Base-by-base conservation (phyloP, 1,140 invertebrate genomes). In the Muscidifurax raptorellus region DNA sequence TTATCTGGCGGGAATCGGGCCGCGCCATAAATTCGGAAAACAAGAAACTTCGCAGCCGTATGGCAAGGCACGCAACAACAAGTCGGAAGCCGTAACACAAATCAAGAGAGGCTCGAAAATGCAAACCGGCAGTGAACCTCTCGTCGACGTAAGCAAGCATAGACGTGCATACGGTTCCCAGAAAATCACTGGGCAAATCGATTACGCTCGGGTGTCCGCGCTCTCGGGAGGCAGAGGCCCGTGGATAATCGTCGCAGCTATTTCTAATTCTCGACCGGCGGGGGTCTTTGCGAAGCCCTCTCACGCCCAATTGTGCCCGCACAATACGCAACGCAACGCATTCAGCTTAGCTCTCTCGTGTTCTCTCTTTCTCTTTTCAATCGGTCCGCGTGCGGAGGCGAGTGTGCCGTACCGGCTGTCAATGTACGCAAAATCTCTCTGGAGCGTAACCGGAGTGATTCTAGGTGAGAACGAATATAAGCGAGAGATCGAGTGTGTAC, bases 291-390 rank as follows among this genome's bases (percentile, higher is more conserved):
- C n/a, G 15, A 25, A 32, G 36, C 69, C 32, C 76, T 72, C 82
- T 75, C 83, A 75, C 80, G 80, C 83, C 78, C 78, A 86, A 88
- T 88, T 88, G 87, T 88, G 75, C 80, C 74, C 85, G 40, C 72
- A 88, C 86, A 88, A 88, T 87, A 78, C 76, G 44, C 36, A 18
- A 59, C 18, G 52, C 4, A 59, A 52, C 47, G 52, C 52, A 22
- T 6, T 59, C 22, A 7, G 18, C 76, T 71, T 30, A 7, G 28
- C 15, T 22, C 32, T 36, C 32, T 18, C 47, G n/a, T n/a, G n/a
- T n/a, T n/a, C n/a, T n/a, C n/a, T n/a, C n/a, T n/a, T 15, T 77
- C 27, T 59, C 75, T 64, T 28, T 74, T 69, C 67, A 30, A 69
- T 18, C 27, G 25, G 28, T 69, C 66, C 66, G 25, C 22, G 7